Percentiles rank a stretch among this genome's conserved stretches.
phyloP scores from a whole-genome alignment of 2,113 vertebrate species.

The Corythaeola cristata region DNA sequence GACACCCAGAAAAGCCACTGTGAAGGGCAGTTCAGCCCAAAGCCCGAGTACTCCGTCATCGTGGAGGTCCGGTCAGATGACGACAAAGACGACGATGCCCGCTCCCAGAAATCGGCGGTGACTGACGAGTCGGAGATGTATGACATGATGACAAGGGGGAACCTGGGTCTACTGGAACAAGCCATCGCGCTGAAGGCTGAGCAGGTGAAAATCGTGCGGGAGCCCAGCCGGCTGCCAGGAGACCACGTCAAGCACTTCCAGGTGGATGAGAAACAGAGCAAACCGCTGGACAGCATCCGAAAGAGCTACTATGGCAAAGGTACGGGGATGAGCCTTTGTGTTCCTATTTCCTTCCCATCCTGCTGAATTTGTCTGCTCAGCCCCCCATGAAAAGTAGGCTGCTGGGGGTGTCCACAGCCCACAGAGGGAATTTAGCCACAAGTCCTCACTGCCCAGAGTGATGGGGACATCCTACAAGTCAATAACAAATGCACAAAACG shows the following conservation, averaged over 20 bases:
- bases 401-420: background rate
- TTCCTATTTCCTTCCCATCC: background rate
- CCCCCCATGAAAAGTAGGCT: background rate
- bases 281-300: constrained; percentile 85
- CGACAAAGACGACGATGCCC: constrained; percentile 83
- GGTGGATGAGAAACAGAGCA: constrained; percentile 83
- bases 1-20: constrained; percentile 72
- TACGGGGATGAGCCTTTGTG: fast-evolving
- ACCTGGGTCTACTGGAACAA: constrained; percentile 95
- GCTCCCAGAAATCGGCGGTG: constrained; percentile 84
- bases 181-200: constrained; percentile 96
- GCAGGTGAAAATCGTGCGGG: constrained; percentile 88
- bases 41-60: constrained; percentile 78
- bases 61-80: constrained; percentile 89
- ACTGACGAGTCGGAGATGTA: constrained; percentile 95
- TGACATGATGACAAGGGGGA: constrained; percentile 92
- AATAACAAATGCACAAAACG: background rate
- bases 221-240: constrained; percentile 73
- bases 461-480: background rate
- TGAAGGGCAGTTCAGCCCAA: constrained; percentile 72
- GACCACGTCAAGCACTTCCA: constrained; percentile 86
- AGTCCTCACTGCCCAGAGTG: background rate
- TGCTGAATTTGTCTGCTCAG: background rate
- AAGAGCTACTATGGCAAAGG: constrained; percentile 92
- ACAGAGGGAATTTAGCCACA: background rate